Evolutionary conservation across 1,140 invertebrate species (phyloP).

Genomic region (Asbolus verrucosus): DNA sequence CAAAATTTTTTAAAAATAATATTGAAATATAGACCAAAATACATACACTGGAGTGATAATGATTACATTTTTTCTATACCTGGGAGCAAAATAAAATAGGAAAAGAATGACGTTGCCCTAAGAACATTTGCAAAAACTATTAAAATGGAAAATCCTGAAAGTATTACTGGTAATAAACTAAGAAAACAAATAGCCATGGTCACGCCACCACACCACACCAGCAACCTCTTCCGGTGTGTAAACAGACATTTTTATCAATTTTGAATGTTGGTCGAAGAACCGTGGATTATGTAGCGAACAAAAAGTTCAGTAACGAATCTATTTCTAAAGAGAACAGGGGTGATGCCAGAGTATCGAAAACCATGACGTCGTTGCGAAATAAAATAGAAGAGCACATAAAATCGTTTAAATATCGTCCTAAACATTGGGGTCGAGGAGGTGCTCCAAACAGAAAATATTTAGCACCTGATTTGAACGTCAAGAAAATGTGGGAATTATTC

Average conservation of each 20-base stretch:
- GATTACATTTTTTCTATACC: slow-evolving; percentile 51
- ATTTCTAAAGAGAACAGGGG: too few relatives aligned
- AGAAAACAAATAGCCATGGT: slow-evolving; percentile 27
- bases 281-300: too few relatives aligned
- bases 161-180: neutral
- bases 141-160: slow-evolving; percentile 43
- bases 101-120: slow-evolving; percentile 48
- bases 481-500: too few relatives aligned
- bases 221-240: slow-evolving; percentile 41
- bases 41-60: slow-evolving; percentile 39
- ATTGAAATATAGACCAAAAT: slow-evolving; percentile 29
- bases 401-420: too few relatives aligned
- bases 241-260: slow-evolving; percentile 43
- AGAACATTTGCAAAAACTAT: slow-evolving; percentile 46
- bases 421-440: too few relatives aligned
- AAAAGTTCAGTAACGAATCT: too few relatives aligned
- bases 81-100: slow-evolving; percentile 48
- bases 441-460: too few relatives aligned
- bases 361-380: too few relatives aligned
- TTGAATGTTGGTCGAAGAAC: slow-evolving; percentile 33
- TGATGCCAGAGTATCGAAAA: too few relatives aligned
- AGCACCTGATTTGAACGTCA: too few relatives aligned
- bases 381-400: too few relatives aligned
- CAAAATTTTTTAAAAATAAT: slow-evolving; percentile 47
- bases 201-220: slow-evolving; percentile 40